A percentile compares a stretch with the other conserved stretches of the same genome.
phyloP scores from a whole-genome alignment of 2,888 invertebrate genomes.

The Ophraella communa region DNA sequence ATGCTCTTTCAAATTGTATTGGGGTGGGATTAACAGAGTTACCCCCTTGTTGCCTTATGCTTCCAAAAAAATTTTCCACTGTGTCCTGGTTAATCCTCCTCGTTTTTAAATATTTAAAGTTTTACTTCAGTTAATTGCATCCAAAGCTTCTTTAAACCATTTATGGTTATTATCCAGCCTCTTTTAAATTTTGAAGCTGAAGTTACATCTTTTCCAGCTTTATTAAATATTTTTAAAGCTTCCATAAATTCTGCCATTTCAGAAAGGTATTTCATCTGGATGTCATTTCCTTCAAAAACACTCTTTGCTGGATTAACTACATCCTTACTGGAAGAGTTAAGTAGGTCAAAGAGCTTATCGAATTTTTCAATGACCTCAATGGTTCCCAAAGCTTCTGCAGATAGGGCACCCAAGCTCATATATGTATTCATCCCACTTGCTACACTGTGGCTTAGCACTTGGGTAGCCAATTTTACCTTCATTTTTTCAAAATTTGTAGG shows the following conservation, averaged over 20 bases:
- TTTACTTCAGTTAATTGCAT: not conserved
- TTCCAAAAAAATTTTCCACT: too few species aligned
- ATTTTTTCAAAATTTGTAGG: conserved; percentile 18
- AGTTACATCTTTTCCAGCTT: not conserved
- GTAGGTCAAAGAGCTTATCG: not conserved
- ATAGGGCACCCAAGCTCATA: too few species aligned
- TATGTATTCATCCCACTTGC: not conserved
- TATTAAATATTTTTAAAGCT: not conserved
- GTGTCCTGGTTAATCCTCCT: too few species aligned
- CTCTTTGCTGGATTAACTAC: not conserved
- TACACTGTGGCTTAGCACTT: not conserved
- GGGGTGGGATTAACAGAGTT: not conserved
- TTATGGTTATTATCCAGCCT: not conserved
- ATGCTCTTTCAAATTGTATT: not conserved
- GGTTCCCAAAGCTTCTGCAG: too few species aligned
- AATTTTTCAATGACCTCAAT: not conserved
- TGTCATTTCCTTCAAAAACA: not conserved
- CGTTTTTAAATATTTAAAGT: not conserved
- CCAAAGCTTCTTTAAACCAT: not conserved
- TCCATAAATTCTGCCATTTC: too few species aligned
- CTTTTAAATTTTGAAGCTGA: not conserved
- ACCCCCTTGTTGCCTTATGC: too few species aligned
- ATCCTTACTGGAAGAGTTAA: not conserved
- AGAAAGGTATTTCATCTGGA: too few species aligned
- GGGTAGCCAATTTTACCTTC: conserved; percentile 11